Base-by-base conservation (phyloP, 2,113 vertebrate species). In the Himantopus leucocephalus region DNA sequence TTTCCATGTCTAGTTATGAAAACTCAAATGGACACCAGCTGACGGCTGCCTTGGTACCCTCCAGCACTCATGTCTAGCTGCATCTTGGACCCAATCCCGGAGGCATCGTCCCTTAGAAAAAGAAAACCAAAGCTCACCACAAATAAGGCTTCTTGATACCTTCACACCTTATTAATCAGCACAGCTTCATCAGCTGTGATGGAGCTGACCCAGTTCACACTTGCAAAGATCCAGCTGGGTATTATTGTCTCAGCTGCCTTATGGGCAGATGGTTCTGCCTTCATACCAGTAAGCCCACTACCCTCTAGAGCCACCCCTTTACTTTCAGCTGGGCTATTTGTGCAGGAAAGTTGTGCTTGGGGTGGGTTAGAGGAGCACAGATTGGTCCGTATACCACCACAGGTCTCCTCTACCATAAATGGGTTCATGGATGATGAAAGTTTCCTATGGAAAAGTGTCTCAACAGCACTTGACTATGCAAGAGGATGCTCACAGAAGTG, bases 341-440 rank as follows among this genome's bases (percentile, higher is more conserved):
- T 59, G 52, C 5, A 41, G 52, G 37, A 72, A 32, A 37, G n/a
- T 15, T 27, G 26, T 77, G 10, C 12, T 32, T 60, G 59, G 32
- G 27, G 3, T 15, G 26, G 23, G 39, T 26, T 43, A 55, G 74
- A 63, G 45, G 5, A 6, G 50, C 12, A 59, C 3, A 18, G 13
- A 1, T 5, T 20, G n/a, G 19, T 35, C 30, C 3, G 1, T 58
- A 1, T 12, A 16, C 16, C 3, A 9, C 9, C n/a, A 37, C 4
- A 13, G 55, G 4, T 59, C 26, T 82, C 19, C 55, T 76, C 15
- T 35, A 10, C 17, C 7, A 27, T 14, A 23, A 50, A 3, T 22
- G 24, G 16, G 22, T 55, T 73, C 2, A 5, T 14, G n/a, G 37
- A 7, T 56, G 22, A 29, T 35, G 45, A 73, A 53, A 58, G 34